Conservation (phyloP, 2,888 invertebrate genomes). For the Yponomeuta malinellus region DNA sequence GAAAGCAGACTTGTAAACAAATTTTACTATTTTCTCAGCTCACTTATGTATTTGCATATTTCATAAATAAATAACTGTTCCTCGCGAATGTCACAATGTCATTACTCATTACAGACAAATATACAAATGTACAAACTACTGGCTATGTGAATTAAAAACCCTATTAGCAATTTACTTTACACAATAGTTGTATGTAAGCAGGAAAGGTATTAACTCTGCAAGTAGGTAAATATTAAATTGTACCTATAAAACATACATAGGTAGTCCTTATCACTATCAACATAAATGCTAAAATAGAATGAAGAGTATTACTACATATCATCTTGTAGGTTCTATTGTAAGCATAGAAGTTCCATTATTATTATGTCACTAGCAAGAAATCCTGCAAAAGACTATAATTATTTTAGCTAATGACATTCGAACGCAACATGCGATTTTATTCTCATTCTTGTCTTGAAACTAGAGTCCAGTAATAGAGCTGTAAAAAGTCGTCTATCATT, state of each 20-base stretch:
- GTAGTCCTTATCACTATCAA: background rate
- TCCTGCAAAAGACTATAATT: background rate
- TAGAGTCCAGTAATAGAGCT: background rate
- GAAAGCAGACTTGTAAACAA: too few relatives aligned
- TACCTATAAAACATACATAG: too few relatives aligned
- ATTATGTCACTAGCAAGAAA: background rate
- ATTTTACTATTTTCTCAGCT: too few relatives aligned
- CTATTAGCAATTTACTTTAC: background rate
- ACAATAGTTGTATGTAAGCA: background rate
- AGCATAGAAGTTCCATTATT: background rate
- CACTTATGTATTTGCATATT: too few relatives aligned
- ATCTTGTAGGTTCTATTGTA: background rate
- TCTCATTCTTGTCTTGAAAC: background rate
- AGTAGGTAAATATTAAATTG: too few relatives aligned
- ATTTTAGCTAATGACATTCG: constrained; percentile 3
- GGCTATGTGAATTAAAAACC: too few relatives aligned
- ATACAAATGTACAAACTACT: too few relatives aligned
- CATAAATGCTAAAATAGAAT: background rate
- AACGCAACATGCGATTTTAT: background rate
- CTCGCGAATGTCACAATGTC: too few relatives aligned
- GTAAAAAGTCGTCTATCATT: background rate
- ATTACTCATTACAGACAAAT: too few relatives aligned
- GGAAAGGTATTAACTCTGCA: background rate
- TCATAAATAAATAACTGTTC: too few relatives aligned
- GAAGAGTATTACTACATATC: too few relatives aligned